phyloP scores from a whole-genome alignment of 2,113 vertebrate species.

The Cervus canadensis region DNA sequence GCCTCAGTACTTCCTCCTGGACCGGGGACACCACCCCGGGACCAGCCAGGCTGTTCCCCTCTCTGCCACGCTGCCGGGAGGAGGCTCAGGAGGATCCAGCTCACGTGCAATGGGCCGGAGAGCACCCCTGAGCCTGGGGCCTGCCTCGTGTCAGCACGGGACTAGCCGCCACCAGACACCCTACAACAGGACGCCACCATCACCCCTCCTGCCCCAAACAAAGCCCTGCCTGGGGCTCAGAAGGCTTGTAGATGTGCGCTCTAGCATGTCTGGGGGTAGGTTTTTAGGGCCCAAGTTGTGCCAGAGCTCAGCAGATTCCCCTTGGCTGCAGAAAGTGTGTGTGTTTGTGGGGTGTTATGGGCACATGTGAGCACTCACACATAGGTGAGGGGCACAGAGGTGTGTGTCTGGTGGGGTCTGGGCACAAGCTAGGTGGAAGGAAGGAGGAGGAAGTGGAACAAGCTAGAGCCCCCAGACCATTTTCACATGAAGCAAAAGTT shows the following conservation, averaged over 20 bases:
- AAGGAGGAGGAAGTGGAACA: background rate
- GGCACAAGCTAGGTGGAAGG: background rate
- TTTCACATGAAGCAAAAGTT: background rate
- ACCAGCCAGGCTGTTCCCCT: background rate
- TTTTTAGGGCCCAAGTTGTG: background rate
- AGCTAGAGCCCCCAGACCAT: background rate
- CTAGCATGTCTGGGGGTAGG: background rate
- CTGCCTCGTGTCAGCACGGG: background rate
- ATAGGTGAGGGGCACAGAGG: fast-evolving
- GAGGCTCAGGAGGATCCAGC: background rate
- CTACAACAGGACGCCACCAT: background rate
- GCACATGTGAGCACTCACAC: fast-evolving
- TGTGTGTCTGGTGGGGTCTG: background rate
- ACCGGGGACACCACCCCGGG: too few relatives aligned
- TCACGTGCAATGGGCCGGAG: fast-evolving
- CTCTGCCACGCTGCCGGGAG: background rate
- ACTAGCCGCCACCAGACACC: background rate
- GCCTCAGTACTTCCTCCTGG: background rate
- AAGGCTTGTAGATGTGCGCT: background rate
- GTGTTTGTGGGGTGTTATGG: too few relatives aligned
- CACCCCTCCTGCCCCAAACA: background rate
- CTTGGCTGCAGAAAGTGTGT: background rate
- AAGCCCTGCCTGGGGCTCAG: background rate
- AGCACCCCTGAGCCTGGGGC: fast-evolving
- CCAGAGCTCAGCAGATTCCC: background rate